Evolutionary conservation across 2,888 invertebrate genomes (phyloP).

Genomic region (Orthonevra nobilis): DNA sequence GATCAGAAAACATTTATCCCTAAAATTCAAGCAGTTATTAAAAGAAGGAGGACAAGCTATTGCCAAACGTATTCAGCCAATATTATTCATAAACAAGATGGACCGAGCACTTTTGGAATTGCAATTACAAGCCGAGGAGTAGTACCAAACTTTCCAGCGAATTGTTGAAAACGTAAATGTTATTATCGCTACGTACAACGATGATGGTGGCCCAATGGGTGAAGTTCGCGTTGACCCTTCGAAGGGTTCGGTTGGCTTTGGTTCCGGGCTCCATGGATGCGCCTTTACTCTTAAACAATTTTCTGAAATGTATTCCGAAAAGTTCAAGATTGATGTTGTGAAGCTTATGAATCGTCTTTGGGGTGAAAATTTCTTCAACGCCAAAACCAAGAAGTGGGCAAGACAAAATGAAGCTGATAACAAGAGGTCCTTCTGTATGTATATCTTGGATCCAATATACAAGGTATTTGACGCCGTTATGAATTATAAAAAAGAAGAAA

Average conservation of each 20-base stretch:
- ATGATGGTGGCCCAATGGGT: conserved; percentile 99
- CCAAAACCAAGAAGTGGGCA: conserved; percentile 98
- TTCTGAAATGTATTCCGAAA: conserved; percentile 98
- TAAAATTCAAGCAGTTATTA: no score
- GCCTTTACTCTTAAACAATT: conserved; percentile 99
- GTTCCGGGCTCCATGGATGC: conserved; percentile 99
- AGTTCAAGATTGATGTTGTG: conserved; percentile 98
- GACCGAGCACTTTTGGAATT: conserved; percentile 98
- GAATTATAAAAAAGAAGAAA: conserved; percentile 97
- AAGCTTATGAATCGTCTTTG: conserved; percentile 98
- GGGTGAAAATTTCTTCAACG: conserved; percentile 99
- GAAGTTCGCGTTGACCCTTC: conserved; percentile 98
- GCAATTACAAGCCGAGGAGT: conserved; percentile 96
- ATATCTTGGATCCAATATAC: conserved; percentile 99
- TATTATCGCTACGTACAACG: conserved; percentile 99
- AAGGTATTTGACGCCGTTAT: conserved; percentile 91
- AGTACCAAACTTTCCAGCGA: conserved; percentile 99
- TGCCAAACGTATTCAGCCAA: conserved; percentile 99
- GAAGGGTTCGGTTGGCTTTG: conserved; percentile 99
- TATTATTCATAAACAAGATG: conserved; percentile 99
- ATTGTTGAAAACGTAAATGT: conserved; percentile 99
- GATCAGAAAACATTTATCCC: no score
- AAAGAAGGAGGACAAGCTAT: conserved; percentile 99
- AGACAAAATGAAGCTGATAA: conserved; percentile 94
- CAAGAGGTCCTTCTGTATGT: conserved; percentile 99